Percentiles rank a stretch among this genome's conserved stretches.
Evolutionary conservation across 2,113 vertebrate genomes (phyloP).

Genomic region (Isurus oxyrinchus): DNA sequence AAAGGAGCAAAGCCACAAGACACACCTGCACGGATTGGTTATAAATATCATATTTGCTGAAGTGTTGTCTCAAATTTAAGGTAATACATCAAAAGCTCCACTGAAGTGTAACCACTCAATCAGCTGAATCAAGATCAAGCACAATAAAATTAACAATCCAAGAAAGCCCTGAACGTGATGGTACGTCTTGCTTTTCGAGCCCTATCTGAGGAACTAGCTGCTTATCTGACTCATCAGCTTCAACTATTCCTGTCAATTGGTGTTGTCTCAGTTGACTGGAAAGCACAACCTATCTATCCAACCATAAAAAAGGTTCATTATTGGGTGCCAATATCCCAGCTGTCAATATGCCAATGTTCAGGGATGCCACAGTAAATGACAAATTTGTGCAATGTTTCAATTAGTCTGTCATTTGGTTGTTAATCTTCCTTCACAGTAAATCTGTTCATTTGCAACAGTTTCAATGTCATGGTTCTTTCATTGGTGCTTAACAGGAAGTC

Average conservation of each 20-base stretch:
- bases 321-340: neutral
- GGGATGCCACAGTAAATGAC: neutral
- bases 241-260: neutral
- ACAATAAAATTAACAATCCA: neutral
- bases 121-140: constrained; percentile 28
- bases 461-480: neutral
- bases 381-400: neutral
- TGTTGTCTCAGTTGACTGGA: neutral
- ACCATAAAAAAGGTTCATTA: neutral
- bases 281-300: neutral
- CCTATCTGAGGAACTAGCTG: neutral
- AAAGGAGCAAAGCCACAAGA: constrained; percentile 3
- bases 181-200: neutral
- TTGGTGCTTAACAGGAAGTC: neutral
- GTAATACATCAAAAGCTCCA: constrained; percentile 14
- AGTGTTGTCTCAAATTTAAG: neutral
- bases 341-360: neutral
- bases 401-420: neutral
- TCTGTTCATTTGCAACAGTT: neutral
- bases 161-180: neutral
- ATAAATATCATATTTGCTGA: neutral
- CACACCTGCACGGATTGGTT: neutral
- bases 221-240: neutral
- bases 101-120: neutral
- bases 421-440: neutral